Evolutionary conservation across 2,888 invertebrate species (phyloP).

Genomic region (Conomelus anceps): DNA sequence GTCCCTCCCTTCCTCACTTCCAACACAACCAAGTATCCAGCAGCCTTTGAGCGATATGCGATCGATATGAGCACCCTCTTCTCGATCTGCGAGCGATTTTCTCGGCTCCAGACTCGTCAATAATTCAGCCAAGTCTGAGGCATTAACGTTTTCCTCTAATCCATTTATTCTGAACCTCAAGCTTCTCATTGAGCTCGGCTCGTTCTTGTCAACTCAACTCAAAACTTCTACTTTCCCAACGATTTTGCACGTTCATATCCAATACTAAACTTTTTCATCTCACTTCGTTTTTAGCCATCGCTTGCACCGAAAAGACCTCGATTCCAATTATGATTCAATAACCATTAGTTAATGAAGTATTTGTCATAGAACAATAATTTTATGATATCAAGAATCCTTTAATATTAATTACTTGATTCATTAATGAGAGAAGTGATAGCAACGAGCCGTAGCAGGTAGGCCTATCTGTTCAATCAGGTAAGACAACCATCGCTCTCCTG

Average conservation of each 20-base stretch:
- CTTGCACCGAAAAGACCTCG: background rate
- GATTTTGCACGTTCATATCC: background rate
- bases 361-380: too few species aligned
- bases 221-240: background rate
- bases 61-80: background rate
- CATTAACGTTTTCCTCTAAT: background rate
- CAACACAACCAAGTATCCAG: too few species aligned
- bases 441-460: too few species aligned
- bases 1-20: background rate
- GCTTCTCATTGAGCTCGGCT: background rate
- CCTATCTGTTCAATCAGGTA: too few species aligned
- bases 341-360: too few species aligned
- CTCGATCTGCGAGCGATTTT: background rate
- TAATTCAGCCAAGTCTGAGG: background rate
- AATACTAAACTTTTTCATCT: background rate
- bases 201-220: background rate
- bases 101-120: background rate
- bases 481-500: too few species aligned
- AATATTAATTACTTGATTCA: too few species aligned
- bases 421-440: too few species aligned
- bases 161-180: background rate
- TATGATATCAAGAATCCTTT: too few species aligned
- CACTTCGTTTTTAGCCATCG: background rate
- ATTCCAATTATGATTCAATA: background rate
- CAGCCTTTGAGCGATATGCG: background rate